Evolutionary conservation across 1,140 invertebrate species (phyloP).

Genomic region (Aethina tumida): DNA sequence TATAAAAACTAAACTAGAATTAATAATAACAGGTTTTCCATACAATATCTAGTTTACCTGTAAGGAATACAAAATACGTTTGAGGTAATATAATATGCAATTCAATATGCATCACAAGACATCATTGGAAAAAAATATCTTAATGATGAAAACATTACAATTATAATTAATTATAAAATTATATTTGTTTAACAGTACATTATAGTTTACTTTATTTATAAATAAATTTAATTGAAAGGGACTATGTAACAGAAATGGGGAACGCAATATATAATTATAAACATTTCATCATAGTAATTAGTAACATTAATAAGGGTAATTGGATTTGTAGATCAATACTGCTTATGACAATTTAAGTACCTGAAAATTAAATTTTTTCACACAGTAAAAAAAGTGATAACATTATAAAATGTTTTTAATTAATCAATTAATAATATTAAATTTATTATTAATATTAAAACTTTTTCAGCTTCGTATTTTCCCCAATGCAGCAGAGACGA

Average conservation of each 20-base stretch:
- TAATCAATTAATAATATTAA: neutral
- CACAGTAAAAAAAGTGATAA: neutral
- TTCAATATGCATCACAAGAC: no score
- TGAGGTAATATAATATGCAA: no score
- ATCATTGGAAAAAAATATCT: no score
- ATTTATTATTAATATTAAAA: slow-evolving; percentile 1
- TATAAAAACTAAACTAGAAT: no score
- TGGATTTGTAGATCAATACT: neutral
- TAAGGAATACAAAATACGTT: no score
- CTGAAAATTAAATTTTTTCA: slow-evolving; percentile 1
- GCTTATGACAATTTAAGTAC: neutral
- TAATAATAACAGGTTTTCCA: no score
- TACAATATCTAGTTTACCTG: no score
- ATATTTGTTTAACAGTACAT: no score
- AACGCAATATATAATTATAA: neutral
- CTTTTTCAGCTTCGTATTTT: slow-evolving; percentile 44
- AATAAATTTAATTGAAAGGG: slow-evolving; percentile 1
- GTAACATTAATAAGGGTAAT: neutral
- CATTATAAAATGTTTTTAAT: neutral
- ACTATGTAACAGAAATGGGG: neutral
- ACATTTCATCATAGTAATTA: neutral
- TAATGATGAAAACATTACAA: no score
- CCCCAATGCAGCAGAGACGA: slow-evolving; percentile 49
- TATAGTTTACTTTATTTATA: slow-evolving; percentile 4
- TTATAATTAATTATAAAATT: no score